Percentiles rank a stretch among this genome's conserved stretches.
phyloP scores from a whole-genome alignment of 92 coral and sea anemone genomes.

The Palythoa heliodiscus region DNA sequence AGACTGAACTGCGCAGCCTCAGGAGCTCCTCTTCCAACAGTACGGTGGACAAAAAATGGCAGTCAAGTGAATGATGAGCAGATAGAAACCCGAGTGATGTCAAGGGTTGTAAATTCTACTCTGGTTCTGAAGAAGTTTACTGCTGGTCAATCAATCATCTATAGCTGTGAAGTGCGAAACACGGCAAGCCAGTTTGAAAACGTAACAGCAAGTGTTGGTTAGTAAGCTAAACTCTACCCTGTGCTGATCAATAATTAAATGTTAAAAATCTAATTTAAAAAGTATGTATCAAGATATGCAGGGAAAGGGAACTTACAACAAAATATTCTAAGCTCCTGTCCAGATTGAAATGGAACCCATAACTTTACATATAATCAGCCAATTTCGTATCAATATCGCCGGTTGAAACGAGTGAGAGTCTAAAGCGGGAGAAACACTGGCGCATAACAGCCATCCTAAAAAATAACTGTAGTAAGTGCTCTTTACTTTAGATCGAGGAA shows the following conservation, averaged over 20 bases:
- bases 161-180: neutral
- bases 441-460: neutral
- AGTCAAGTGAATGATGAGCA: too few species aligned
- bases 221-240: neutral
- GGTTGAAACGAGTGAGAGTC: neutral
- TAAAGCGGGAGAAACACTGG: slow-evolving; percentile 27
- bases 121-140: neutral
- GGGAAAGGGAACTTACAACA: too few species aligned
- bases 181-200: neutral
- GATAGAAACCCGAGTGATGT: neutral
- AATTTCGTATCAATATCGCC: too few species aligned
- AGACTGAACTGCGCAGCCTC: too few species aligned
- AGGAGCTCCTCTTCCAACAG: too few species aligned
- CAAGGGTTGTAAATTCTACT: neutral
- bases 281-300: too few species aligned
- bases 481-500: slow-evolving; percentile 11
- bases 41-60: too few species aligned
- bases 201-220: neutral
- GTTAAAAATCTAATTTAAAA: too few species aligned
- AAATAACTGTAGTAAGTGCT: neutral
- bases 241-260: too few species aligned
- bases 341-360: too few species aligned
- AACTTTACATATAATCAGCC: too few species aligned
- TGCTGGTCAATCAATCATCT: neutral
- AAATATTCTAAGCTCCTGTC: too few species aligned